Evolutionary conservation across 2,888 invertebrate genomes (phyloP), one percentile per base, ranked within the genome.

Genomic region (Piscicola geometra): DNA sequence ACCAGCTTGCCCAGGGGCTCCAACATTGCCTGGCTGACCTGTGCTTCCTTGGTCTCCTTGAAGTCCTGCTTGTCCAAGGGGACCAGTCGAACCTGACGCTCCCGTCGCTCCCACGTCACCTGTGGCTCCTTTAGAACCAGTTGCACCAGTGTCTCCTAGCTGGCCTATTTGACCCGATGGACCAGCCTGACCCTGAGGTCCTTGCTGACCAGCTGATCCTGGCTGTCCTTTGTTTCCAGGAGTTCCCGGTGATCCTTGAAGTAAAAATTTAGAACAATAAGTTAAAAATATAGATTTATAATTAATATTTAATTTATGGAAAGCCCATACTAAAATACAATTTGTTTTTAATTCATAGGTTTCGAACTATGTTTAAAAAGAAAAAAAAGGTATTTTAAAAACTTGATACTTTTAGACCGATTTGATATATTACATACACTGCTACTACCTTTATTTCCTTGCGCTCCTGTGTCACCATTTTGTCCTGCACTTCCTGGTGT

Each of bases 51-150:
- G 30, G 33, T 68, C 32, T 1, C 76, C 76, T 9, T 68, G 68
- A 18, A 28, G 60, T 52, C 79, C 78, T n/a, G 70, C n/a, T 21
- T 25, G 15, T 47, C 79, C 79, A 0, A 71, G 50, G 3, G 67
- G 32, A 0, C 79, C 79, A 30, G 52, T 32, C 12, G 52, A 25
- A 15, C 79, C 79, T n/a, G 67, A 28, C 18, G 66, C 47, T 30
- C 79, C 79, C 36, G 71, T 70, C 15, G 28, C 60, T 52, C 79
- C 79, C 15, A 52, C 25, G 28, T 47, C 71, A 18, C 79, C 79
- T 18, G 67, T 28, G 47, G 32, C 21, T 25, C 79, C 79, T 50
- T 52, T 78, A 12, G 75, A 56, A 1, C 79, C 79, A 32, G 76
- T 52, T 0, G 72, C 67, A 32, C 77, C 77, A 25, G 35, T 25